These are phyloP conservation scores for Mus pahari DNA, from an alignment of 2,113 vertebrate species.

Conservation along the genomic window DNA sequence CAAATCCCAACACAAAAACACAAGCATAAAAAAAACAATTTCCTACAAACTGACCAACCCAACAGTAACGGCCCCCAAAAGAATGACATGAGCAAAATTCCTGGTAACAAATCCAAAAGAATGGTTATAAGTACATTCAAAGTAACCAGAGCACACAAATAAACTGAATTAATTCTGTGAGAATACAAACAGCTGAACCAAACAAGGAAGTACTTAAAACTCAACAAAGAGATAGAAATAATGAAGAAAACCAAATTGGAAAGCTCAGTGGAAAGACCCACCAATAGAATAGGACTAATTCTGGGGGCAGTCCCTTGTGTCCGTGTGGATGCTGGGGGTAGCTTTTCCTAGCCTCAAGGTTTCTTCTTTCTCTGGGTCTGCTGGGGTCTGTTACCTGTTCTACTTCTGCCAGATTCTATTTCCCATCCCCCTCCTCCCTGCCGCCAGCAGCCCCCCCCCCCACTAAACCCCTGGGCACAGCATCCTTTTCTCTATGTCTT, in stretches of 20 bases:
- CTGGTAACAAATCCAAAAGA: neutral
- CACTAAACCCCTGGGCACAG: too few relatives aligned
- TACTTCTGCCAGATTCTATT: neutral
- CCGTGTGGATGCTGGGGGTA: too few relatives aligned
- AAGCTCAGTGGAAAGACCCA: neutral
- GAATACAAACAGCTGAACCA: neutral
- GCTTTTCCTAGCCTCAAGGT: neutral
- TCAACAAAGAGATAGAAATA: neutral
- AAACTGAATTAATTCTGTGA: neutral
- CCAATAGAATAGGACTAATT: neutral
- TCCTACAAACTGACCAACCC: neutral
- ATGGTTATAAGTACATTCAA: neutral
- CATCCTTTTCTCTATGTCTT: neutral
- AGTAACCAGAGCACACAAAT: neutral
- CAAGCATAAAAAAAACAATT: neutral
- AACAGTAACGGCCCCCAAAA: neutral
- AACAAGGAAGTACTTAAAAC: neutral
- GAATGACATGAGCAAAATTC: neutral
- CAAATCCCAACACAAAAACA: neutral
- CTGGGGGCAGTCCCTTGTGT: neutral
- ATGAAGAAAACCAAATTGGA: neutral
- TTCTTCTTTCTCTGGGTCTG: neutral
- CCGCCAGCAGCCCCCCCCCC: neutral
- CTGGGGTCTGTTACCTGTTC: neutral
- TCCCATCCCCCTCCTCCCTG: neutral